Conservation (phyloP, 2,113 vertebrate species). For the Anarrhichthys ocellatus region DNA sequence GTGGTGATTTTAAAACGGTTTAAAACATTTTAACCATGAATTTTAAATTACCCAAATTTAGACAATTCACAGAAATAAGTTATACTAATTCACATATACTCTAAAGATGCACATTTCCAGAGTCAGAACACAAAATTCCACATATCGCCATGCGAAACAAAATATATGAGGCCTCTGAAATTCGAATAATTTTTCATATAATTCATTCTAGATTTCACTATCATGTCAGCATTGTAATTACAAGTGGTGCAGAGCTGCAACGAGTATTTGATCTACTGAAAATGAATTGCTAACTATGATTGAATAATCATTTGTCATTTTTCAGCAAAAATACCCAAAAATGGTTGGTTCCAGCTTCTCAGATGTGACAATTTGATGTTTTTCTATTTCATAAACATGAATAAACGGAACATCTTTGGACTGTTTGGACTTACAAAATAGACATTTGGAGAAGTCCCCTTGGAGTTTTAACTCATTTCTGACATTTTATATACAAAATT, state of each 20-base stretch:
- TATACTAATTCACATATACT: not conserved
- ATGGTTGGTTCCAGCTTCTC: not conserved
- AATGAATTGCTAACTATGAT: not conserved
- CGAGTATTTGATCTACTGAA: not conserved
- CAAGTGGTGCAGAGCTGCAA: not conserved
- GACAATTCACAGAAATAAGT: not conserved
- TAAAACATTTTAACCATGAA: not conserved
- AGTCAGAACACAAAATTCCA: not conserved
- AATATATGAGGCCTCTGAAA: not conserved
- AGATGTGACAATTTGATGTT: not conserved
- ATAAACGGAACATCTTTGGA: not conserved
- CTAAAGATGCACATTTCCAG: not conserved
- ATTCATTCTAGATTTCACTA: not conserved
- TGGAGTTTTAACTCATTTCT: not conserved
- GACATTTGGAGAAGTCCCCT: not conserved
- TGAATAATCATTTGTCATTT: not conserved
- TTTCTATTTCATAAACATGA: not conserved
- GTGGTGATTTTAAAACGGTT: not conserved
- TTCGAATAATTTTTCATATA: not conserved
- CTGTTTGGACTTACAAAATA: not conserved
- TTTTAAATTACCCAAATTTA: not conserved
- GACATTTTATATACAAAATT: not conserved
- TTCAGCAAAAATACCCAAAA: not conserved
- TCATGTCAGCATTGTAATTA: not conserved
- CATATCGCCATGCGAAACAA: not conserved